These are phyloP conservation scores for Thymelicus acteon DNA, from an alignment of 2,888 invertebrate species.

Conservation along the genomic window DNA sequence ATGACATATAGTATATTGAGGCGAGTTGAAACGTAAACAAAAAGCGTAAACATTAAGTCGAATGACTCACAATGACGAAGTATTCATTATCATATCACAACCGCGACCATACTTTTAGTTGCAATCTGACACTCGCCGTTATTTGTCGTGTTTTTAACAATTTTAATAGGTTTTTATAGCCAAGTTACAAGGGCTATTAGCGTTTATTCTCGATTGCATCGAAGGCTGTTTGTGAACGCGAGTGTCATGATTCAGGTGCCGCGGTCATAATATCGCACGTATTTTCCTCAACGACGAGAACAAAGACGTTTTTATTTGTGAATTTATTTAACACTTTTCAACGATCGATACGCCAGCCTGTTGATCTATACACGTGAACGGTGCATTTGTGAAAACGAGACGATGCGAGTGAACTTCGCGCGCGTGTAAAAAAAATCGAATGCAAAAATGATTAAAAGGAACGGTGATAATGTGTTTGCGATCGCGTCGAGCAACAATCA, in stretches of 20 bases:
- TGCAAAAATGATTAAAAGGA: constrained; percentile 84
- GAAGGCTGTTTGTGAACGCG: constrained; percentile 67
- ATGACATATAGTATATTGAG: constrained; percentile 53
- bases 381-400: constrained; percentile 72
- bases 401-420: constrained; percentile 73
- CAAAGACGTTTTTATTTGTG: constrained; percentile 70
- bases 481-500: constrained; percentile 82
- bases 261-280: constrained; percentile 61
- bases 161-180: constrained; percentile 49
- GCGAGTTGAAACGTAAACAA: constrained; percentile 72
- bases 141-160: constrained; percentile 61
- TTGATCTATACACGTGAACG: constrained; percentile 72
- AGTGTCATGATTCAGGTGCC: constrained; percentile 57
- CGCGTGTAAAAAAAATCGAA: constrained; percentile 75
- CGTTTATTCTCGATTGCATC: constrained; percentile 45
- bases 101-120: constrained; percentile 70
- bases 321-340: constrained; percentile 58
- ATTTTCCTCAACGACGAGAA: constrained; percentile 75
- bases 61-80: constrained; percentile 83
- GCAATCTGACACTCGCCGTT: constrained; percentile 67
- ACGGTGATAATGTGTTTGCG: constrained; percentile 83
- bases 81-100: constrained; percentile 82
- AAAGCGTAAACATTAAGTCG: constrained; percentile 76
- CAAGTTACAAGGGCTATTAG: too few species aligned
- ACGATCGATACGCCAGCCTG: constrained; percentile 69